phyloP scores from a whole-genome alignment of 2,797 vertebrate genomes.

The Bovichtus variegatus region DNA sequence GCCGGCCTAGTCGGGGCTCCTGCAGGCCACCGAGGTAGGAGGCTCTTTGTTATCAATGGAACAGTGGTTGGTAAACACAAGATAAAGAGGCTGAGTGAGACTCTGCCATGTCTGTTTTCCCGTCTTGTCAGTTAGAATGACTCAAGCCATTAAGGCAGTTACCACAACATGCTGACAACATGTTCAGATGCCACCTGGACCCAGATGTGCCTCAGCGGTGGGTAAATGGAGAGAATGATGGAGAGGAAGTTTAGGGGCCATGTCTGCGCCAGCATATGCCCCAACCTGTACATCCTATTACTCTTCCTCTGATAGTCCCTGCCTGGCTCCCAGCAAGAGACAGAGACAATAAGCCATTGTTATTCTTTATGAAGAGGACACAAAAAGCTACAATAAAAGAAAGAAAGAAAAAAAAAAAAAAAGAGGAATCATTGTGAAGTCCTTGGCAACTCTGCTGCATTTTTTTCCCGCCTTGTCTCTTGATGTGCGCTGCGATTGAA shows the following conservation, averaged over 20 bases:
- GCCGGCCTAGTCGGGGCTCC: slow-evolving; percentile 17
- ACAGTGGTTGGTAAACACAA: slow-evolving; percentile 77
- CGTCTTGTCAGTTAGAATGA: slow-evolving; percentile 80
- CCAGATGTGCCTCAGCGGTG: slow-evolving; percentile 78
- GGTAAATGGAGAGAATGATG: slow-evolving; percentile 75
- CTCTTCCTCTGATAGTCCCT: slow-evolving; percentile 64
- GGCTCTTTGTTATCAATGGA: slow-evolving; percentile 70
- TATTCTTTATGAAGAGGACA: slow-evolving; percentile 69
- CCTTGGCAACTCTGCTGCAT: slow-evolving; percentile 64
- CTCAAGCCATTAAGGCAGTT: slow-evolving; percentile 78
- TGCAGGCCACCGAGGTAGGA: slow-evolving; percentile 28
- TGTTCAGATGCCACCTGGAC: slow-evolving; percentile 77
- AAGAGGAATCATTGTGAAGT: slow-evolving; percentile 57
- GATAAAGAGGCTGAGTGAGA: slow-evolving; percentile 78
- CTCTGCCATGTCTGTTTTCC: slow-evolving; percentile 81
- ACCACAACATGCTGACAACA: slow-evolving; percentile 78
- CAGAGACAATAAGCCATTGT: slow-evolving; percentile 75
- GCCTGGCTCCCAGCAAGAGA: slow-evolving; percentile 36
- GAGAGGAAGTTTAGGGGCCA: slow-evolving; percentile 71
- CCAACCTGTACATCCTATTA: slow-evolving; percentile 71
- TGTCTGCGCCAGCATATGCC: slow-evolving; percentile 73
- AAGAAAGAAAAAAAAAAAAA: slow-evolving; percentile 38
- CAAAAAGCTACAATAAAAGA: slow-evolving; percentile 62
- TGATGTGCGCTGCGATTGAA: slow-evolving; percentile 58
- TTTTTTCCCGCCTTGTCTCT: slow-evolving; percentile 50